Conservation (phyloP, 2,113 vertebrate genomes). For the Macheiramphus alcinus region DNA sequence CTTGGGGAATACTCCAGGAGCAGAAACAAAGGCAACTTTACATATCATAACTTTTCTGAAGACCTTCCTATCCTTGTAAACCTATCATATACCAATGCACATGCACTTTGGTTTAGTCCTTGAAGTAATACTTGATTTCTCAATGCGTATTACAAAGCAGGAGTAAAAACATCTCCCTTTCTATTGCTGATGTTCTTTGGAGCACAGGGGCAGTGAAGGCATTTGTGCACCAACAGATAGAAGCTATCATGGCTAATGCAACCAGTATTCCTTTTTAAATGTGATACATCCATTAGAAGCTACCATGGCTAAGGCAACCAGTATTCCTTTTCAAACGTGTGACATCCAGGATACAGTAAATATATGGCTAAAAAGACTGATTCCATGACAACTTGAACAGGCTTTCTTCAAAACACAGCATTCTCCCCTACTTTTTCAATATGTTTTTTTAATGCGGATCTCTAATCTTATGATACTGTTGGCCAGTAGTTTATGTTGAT, state of each 20-base stretch:
- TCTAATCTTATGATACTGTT: not conserved
- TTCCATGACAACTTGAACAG: not conserved
- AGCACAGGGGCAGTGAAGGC: not conserved
- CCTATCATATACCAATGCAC: not conserved
- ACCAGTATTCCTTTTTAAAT: not conserved
- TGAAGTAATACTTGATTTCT: not conserved
- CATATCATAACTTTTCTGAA: not conserved
- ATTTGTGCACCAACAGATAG: not conserved
- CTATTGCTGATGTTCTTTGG: not conserved
- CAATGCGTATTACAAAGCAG: not conserved
- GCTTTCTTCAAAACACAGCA: not conserved
- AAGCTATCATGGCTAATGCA: not conserved
- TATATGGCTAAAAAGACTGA: not conserved
- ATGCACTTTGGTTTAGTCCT: not conserved
- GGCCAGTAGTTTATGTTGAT: not conserved
- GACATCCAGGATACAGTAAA: not conserved
- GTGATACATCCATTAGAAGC: not conserved
- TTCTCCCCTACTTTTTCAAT: not conserved
- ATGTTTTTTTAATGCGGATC: not conserved
- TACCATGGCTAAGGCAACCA: not conserved
- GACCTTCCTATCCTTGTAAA: not conserved
- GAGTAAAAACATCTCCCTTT: not conserved
- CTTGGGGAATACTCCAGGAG: not conserved
- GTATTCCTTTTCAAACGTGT: fast-evolving
- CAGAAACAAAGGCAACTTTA: not conserved